Base-by-base conservation (phyloP, 2,888 invertebrate species). In the Hemaris fuciformis region DNA sequence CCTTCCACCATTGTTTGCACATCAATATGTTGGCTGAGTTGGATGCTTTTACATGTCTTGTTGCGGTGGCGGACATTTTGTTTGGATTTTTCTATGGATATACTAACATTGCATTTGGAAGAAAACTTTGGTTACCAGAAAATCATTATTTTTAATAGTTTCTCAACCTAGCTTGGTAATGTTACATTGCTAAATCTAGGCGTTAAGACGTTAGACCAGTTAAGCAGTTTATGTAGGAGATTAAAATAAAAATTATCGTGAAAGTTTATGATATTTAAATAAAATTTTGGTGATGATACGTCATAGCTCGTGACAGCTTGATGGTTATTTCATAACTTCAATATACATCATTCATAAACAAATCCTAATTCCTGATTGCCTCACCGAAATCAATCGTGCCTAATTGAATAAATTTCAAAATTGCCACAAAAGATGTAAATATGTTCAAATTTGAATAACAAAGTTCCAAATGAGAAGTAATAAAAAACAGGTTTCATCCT, bases 1-100 rank as follows among this genome's bases (percentile, higher is more conserved):
- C 97, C 87, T 96, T 96, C 97, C 97, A 97, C 97, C 97, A 97
- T 93, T 97, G 96, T 85, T 96, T 96, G 91, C 96, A 96, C 95
- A 96, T 96, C 68, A 96, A 88, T 81, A 96, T 95, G 87, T 96
- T 96, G 66, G 95, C 95, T 42, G 95, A 92, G 72, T 93, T 93
- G 3, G 93, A 93, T 13, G 91, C 81, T 74, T 93, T 93, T 42
- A 93, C 90, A 67, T 93, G 93, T 64, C 89, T 81, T 22, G 92
- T 93, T 4, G 93, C 93, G 59, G 93, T 93, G 22, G 93, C 87
- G 61, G 93, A 93, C 93, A 93, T 93, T 76, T 83, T 85, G 74
- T 61, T 63, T 69, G 62, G 65, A 71, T 62, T 73, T 64, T 72
- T 63, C 69, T 74, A 63, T 22, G 15, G 15, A 41, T 42, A 41